Percentiles rank a stretch among this genome's conserved stretches.
These are phyloP conservation scores for Potamilus streckersoni DNA, from an alignment of 1,140 invertebrate species.

Conservation along the genomic window DNA sequence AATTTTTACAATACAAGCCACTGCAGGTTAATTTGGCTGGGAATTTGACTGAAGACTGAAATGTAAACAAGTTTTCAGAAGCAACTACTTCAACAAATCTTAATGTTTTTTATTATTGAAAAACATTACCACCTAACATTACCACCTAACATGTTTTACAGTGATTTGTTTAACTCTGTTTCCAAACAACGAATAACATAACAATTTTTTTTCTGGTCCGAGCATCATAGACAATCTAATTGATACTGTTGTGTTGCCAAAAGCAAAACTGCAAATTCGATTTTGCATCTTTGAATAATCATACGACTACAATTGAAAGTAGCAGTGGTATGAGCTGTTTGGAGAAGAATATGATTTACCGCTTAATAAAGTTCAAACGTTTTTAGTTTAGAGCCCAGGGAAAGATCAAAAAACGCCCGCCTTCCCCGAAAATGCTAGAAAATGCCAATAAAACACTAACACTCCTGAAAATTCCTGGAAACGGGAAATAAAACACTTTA, in stretches of 20 bases:
- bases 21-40: constrained; percentile 5
- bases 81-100: not conserved
- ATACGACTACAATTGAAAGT: constrained; percentile 14
- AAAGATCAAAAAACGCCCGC: too few relatives aligned
- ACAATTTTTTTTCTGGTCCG: not conserved
- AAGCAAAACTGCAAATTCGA: constrained; percentile 10
- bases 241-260: constrained; percentile 1
- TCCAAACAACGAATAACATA: constrained; percentile 9
- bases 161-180: not conserved
- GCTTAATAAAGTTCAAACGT: too few relatives aligned
- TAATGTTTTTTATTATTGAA: not conserved
- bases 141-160: constrained; percentile 9
- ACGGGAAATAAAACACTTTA: too few relatives aligned
- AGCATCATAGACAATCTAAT: constrained; percentile 6
- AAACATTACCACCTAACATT: constrained; percentile 2
- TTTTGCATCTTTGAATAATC: constrained; percentile 13
- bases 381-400: too few relatives aligned
- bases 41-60: not conserved
- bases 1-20: constrained; percentile 7
- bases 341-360: too few relatives aligned
- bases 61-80: constrained; percentile 14
- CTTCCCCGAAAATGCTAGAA: too few relatives aligned
- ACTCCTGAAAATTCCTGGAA: too few relatives aligned
- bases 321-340: not conserved
- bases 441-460: too few relatives aligned